Evolutionary conservation across 92 coral and sea anemone species (phyloP).

Genomic region (Phenganax stokvisi): DNA sequence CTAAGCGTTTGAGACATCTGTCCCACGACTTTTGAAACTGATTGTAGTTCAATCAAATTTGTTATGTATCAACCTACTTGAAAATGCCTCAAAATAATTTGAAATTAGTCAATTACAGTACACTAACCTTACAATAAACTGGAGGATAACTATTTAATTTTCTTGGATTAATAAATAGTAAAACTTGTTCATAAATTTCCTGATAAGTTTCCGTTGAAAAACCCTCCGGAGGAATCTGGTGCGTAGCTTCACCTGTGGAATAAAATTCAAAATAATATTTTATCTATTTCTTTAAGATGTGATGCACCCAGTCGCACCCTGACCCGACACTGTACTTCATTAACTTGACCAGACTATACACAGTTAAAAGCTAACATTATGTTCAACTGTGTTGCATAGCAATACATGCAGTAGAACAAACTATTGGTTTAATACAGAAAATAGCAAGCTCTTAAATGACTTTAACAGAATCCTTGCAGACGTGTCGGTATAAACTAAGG

Average conservation of each 20-base stretch:
- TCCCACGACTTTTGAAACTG: too few relatives aligned
- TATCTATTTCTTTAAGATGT: not conserved
- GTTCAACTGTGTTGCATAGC: too few relatives aligned
- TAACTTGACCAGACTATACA: too few relatives aligned
- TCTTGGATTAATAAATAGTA: conserved; percentile 75
- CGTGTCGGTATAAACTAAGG: too few relatives aligned
- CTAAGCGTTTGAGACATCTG: too few relatives aligned
- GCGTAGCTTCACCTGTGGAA: conserved; percentile 78
- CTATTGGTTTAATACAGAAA: too few relatives aligned
- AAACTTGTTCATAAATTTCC: conserved; percentile 67
- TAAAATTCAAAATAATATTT: not conserved
- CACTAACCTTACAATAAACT: conserved; percentile 76
- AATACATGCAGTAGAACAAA: too few relatives aligned
- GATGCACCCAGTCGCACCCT: not conserved
- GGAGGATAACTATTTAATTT: conserved; percentile 69
- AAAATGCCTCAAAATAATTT: not conserved
- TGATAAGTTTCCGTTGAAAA: conserved; percentile 67
- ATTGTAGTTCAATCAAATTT: too few relatives aligned
- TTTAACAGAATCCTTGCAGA: too few relatives aligned
- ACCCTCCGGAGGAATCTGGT: conserved; percentile 81
- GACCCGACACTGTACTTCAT: not conserved
- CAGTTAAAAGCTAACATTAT: too few relatives aligned
- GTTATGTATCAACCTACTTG: not conserved
- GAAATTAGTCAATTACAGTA: not conserved
- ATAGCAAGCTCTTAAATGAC: too few relatives aligned